Evolutionary conservation across 2,113 vertebrate genomes (phyloP).

Genomic region (Gallinago media): DNA sequence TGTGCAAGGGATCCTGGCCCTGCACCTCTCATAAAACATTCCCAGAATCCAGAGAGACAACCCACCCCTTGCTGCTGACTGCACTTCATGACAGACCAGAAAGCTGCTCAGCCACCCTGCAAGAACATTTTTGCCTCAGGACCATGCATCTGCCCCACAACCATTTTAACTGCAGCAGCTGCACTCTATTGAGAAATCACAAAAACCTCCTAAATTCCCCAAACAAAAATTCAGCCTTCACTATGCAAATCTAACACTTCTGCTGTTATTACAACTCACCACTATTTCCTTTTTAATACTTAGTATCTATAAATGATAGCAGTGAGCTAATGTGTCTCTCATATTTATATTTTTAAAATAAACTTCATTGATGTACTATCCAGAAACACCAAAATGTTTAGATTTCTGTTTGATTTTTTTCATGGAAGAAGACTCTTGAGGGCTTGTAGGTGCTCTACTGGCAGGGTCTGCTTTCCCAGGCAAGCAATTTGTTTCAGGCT

Average conservation of each 20-base stretch:
- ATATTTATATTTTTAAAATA: neutral
- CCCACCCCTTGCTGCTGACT: neutral
- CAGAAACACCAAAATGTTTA: neutral
- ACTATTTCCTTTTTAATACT: neutral
- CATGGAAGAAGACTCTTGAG: neutral
- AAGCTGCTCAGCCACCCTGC: neutral
- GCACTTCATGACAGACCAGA: fast-evolving
- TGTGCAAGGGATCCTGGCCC: neutral
- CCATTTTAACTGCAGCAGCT: neutral
- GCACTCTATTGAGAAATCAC: neutral
- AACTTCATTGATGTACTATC: neutral
- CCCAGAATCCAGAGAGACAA: neutral
- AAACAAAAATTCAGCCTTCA: neutral
- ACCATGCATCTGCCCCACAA: neutral
- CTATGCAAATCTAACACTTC: neutral
- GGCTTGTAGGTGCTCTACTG: neutral
- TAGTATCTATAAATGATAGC: neutral
- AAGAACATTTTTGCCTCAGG: neutral
- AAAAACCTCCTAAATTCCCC: neutral
- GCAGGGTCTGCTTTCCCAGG: neutral
- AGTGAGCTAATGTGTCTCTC: neutral
- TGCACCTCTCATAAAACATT: neutral
- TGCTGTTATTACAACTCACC: neutral
- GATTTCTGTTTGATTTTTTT: neutral
- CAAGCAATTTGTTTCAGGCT: neutral